Evolutionary conservation across 2,113 vertebrate species (phyloP), one percentile per base, ranked within the genome.

Genomic region (Scatophagus argus): DNA sequence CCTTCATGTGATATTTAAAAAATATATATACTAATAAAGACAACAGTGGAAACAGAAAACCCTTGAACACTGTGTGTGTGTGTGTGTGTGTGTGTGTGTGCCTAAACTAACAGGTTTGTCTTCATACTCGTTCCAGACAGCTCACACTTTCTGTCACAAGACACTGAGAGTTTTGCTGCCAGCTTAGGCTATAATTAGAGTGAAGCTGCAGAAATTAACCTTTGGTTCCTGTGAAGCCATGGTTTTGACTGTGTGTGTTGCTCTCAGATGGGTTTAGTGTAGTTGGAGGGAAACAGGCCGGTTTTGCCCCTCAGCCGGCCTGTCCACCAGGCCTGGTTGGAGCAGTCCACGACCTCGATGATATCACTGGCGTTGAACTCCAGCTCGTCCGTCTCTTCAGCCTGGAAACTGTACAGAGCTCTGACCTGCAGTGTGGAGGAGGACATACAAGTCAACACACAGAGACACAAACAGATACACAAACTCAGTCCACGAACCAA

Each of bases 261-360:
- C 34, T 11, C 56, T 93, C 63, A 93, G 76, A 95, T 63, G 0
- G 94, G 88, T 0, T 84, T 81, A 56, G 96, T 96, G 0, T 97
- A 97, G 90, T 96, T 97, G 83, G 93, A 88, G 2, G 97, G 97
- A 76, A 98, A 97, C 67, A 98, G 94, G 67, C 97, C 97, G 1
- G 92, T 79, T 1, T 89, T 92, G 14, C 94, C 95, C 44, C 90
- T 89, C 56, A 97, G 92, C 5, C 79, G 82, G 31, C 97, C 97
- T 5, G 87, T 95, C 97, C 96, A 97, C 97, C 97, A 98, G 6
- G 87, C 91, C 0, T 89, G 82, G 73, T 97, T 94, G 10, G 95
- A 91, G 72, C 71, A 93, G 68, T 97, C 96, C 78, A 97, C 80
- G 23, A 98, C 96, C 63, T 95, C 92, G 1, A 98, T 77, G 64